Evolutionary conservation across 2,888 invertebrate genomes (phyloP).

Genomic region (Nemotelus nigrinus): DNA sequence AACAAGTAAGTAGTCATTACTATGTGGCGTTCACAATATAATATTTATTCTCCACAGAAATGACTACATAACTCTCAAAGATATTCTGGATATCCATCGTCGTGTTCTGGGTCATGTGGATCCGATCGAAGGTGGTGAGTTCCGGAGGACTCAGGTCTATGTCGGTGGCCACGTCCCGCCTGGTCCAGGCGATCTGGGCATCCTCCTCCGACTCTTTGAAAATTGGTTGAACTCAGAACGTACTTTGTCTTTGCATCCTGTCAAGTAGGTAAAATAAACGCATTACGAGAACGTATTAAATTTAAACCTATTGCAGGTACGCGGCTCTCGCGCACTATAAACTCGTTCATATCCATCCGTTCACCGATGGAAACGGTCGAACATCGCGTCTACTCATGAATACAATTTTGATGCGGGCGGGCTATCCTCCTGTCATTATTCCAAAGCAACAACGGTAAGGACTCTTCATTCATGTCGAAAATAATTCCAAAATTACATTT

Average conservation of each 20-base stretch:
- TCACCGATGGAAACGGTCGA: slow-evolving; percentile 95
- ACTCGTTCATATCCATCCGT: slow-evolving; percentile 96
- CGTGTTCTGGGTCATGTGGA: slow-evolving; percentile 95
- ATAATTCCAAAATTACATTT: too few relatives aligned
- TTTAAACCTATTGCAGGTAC: slow-evolving; percentile 69
- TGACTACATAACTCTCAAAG: slow-evolving; percentile 81
- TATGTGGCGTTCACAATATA: neutral
- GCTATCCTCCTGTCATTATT: slow-evolving; percentile 95
- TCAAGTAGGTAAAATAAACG: slow-evolving; percentile 68
- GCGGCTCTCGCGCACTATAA: slow-evolving; percentile 97
- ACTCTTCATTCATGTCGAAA: slow-evolving; percentile 11
- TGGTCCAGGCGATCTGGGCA: slow-evolving; percentile 80
- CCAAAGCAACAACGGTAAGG: slow-evolving; percentile 79
- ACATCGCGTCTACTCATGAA: slow-evolving; percentile 97
- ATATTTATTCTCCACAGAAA: slow-evolving; percentile 66
- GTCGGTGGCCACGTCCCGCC: slow-evolving; percentile 96
- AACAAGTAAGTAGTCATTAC: slow-evolving; percentile 66
- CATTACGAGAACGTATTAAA: neutral
- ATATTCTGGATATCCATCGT: slow-evolving; percentile 91
- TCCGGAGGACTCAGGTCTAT: slow-evolving; percentile 90
- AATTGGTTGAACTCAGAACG: slow-evolving; percentile 93
- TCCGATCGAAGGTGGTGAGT: slow-evolving; percentile 88
- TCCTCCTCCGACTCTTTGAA: slow-evolving; percentile 88
- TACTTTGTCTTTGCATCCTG: slow-evolving; percentile 86
- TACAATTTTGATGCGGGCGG: slow-evolving; percentile 91